phyloP scores from a whole-genome alignment of 2,888 invertebrate genomes.

The Gibbula magus region DNA sequence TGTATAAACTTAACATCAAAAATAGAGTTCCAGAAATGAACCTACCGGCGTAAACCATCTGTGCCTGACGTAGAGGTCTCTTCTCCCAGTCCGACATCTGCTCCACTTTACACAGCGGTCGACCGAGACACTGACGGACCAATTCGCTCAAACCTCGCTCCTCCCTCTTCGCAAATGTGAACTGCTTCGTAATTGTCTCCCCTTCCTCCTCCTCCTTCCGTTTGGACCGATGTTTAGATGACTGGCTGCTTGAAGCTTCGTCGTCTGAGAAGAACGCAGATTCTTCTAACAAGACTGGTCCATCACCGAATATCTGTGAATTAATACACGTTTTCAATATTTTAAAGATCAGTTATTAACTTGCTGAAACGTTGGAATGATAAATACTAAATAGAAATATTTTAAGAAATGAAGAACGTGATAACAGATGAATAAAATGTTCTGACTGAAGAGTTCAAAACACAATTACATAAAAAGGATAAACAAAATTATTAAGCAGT shows the following conservation, averaged over 20 bases:
- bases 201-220: slow-evolving; percentile 27
- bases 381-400: no score
- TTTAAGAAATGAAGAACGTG: no score
- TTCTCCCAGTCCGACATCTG: slow-evolving; percentile 75
- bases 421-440: neutral
- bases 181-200: slow-evolving; percentile 23
- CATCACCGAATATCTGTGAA: neutral
- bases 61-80: slow-evolving; percentile 68
- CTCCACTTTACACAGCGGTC: slow-evolving; percentile 71
- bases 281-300: slow-evolving; percentile 30
- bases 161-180: slow-evolving; percentile 35
- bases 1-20: no score
- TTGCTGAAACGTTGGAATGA: neutral
- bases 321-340: neutral
- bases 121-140: slow-evolving; percentile 68
- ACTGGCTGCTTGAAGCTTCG: slow-evolving; percentile 24
- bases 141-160: slow-evolving; percentile 72
- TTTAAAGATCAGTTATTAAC: neutral
- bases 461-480: no score
- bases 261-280: slow-evolving; percentile 41
- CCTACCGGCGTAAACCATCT: slow-evolving; percentile 72
- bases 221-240: neutral
- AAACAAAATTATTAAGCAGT: no score
- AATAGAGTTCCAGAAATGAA: no score
- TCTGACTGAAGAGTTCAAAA: neutral